A percentile compares a stretch with the other conserved stretches of the same genome.
phyloP scores from a whole-genome alignment of 2,113 vertebrate genomes.

The Mastomys coucha region DNA sequence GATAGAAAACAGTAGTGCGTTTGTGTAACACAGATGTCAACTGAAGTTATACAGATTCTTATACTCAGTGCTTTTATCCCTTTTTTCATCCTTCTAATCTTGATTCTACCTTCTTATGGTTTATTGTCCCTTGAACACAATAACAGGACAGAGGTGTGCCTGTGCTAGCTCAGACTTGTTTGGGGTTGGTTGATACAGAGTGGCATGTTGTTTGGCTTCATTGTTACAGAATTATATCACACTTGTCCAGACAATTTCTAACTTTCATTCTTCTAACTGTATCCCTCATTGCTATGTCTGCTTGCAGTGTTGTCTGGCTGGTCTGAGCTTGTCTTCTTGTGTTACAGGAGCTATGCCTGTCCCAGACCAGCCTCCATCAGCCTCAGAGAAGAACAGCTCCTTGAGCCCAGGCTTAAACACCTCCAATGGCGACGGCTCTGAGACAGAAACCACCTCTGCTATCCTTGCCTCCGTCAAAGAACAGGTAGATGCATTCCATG shows the following conservation, averaged over 20 bases:
- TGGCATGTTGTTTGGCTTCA: not conserved
- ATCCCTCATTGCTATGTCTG: not conserved
- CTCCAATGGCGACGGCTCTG: conserved; percentile 95
- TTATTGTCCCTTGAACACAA: not conserved
- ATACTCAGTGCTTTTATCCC: not conserved
- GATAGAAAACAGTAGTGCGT: not conserved
- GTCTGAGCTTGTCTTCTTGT: not conserved
- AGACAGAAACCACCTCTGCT: conserved; percentile 96
- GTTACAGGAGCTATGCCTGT: conserved; percentile 96
- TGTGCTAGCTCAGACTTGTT: not conserved
- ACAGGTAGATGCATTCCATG: conserved; percentile 90
- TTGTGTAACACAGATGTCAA: not conserved
- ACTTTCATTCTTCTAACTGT: accelerated
- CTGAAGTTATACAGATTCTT: not conserved
- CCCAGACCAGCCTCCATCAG: conserved; percentile 95
- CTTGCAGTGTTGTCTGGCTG: accelerated
- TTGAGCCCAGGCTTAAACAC: conserved; percentile 94
- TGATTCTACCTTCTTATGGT: not conserved
- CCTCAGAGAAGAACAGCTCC: conserved; percentile 94
- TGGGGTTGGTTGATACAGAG: not conserved
- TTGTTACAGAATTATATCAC: accelerated
- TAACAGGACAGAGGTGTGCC: not conserved
- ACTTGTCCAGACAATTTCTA: no score
- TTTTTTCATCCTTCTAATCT: not conserved
- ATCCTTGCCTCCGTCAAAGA: conserved; percentile 99